These are phyloP conservation scores for Riptortus pedestris DNA, from an alignment of 1,140 invertebrate species.

Conservation along the genomic window DNA sequence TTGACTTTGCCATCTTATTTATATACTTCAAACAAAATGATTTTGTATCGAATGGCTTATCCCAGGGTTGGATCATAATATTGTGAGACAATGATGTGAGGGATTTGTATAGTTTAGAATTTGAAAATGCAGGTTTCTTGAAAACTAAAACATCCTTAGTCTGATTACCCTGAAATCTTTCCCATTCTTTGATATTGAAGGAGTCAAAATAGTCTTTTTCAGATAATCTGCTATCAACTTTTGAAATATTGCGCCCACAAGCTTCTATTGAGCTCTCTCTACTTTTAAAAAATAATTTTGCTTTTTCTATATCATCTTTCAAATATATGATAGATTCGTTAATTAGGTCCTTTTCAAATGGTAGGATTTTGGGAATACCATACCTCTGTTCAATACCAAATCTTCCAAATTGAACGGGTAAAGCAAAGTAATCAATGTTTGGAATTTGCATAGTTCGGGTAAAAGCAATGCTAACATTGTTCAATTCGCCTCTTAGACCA, in stretches of 20 bases:
- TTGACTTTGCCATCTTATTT: too few species aligned
- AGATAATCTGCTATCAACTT: neutral
- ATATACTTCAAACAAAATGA: neutral
- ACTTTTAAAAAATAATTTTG: slow-evolving; percentile 2
- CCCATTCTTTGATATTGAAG: neutral
- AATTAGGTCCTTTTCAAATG: slow-evolving; percentile 16
- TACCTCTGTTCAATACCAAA: slow-evolving; percentile 21
- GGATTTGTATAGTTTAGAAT: neutral
- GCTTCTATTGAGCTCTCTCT: neutral
- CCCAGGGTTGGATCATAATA: too few species aligned
- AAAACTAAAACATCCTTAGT: neutral
- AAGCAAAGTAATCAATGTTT: slow-evolving; percentile 22
- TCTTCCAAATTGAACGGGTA: slow-evolving; percentile 20
- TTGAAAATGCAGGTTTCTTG: neutral
- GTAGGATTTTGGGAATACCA: slow-evolving; percentile 16
- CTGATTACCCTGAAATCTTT: neutral
- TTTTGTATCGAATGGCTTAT: neutral
- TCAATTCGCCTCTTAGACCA: slow-evolving; percentile 17
- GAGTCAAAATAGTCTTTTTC: neutral
- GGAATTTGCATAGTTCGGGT: slow-evolving; percentile 2
- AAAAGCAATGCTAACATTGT: slow-evolving; percentile 20
- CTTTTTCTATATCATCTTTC: slow-evolving; percentile 9
- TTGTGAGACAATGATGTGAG: too few species aligned
- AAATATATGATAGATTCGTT: slow-evolving; percentile 11
- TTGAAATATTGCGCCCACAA: neutral